A percentile compares a stretch with the other conserved stretches of the same genome.
phyloP scores from a whole-genome alignment of 1,140 invertebrate genomes.

The Hermetia illucens region DNA sequence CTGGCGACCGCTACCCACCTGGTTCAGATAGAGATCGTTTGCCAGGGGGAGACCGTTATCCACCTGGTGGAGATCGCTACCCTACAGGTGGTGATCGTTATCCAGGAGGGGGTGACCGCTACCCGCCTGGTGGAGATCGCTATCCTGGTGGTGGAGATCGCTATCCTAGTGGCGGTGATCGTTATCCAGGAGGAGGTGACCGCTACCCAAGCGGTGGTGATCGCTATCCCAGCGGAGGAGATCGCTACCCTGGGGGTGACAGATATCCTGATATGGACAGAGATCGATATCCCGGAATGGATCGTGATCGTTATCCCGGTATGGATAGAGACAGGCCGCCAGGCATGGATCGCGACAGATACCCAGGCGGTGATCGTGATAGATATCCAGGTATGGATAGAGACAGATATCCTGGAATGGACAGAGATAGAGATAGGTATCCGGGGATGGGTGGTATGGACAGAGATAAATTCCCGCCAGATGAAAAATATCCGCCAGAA shows the following conservation, averaged over 20 bases:
- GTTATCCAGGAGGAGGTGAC: constrained; percentile 16
- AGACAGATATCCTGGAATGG: constrained; percentile 22
- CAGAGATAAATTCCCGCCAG: constrained; percentile 28
- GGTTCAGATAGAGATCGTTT: constrained; percentile 34
- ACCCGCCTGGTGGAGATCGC: constrained; percentile 22
- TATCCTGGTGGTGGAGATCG: constrained; percentile 26
- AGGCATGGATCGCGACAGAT: constrained; percentile 18
- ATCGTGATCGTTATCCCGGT: constrained; percentile 8
- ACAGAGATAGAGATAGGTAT: constrained; percentile 23
- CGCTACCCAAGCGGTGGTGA: constrained; percentile 24
- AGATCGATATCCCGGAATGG: neutral
- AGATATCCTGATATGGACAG: neutral
- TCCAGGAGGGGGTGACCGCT: constrained; percentile 23
- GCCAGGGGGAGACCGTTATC: constrained; percentile 21
- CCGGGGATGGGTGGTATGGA: constrained; percentile 14
- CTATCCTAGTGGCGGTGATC: constrained; percentile 21
- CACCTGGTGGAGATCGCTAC: constrained; percentile 21
- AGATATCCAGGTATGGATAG: constrained; percentile 17
- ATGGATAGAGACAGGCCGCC: neutral
- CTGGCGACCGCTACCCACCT: constrained; percentile 33
- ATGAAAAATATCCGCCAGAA: constrained; percentile 16
- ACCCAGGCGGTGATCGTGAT: constrained; percentile 19
- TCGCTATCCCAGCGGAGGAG: constrained; percentile 28
- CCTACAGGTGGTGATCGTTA: constrained; percentile 24
- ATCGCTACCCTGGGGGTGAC: constrained; percentile 18